These are phyloP conservation scores for Pterobdella sp. DNA, from an alignment of 2,888 invertebrate genomes.

Conservation along the genomic window DNA sequence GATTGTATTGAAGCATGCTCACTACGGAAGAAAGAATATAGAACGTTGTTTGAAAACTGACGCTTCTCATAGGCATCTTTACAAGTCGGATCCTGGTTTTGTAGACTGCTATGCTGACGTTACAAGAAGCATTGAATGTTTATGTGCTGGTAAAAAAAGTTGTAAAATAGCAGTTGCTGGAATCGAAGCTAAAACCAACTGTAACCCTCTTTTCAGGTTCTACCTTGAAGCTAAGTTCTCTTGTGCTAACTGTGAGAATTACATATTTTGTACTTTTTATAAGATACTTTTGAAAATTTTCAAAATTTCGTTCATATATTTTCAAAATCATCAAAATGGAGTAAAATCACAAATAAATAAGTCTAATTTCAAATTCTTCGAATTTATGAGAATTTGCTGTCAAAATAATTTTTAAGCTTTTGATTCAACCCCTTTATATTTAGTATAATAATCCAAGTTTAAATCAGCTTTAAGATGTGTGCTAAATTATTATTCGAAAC, in stretches of 20 bases:
- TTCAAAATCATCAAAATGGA: background rate
- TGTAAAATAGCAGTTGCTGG: background rate
- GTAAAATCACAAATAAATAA: background rate
- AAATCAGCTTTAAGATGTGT: too few relatives aligned
- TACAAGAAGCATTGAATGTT: background rate
- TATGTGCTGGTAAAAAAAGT: background rate
- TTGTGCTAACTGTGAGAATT: background rate
- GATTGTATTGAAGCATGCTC: background rate
- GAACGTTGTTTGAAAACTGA: constrained; percentile 5
- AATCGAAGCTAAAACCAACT: background rate
- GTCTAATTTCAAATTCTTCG: background rate
- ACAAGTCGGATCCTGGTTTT: too few relatives aligned
- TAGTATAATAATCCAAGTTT: too few relatives aligned
- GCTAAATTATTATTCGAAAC: too few relatives aligned
- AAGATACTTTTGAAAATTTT: background rate
- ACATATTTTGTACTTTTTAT: too few relatives aligned
- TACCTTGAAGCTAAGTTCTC: constrained; percentile 4
- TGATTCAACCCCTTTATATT: background rate
- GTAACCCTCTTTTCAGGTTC: background rate
- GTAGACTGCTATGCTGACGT: constrained; percentile 26
- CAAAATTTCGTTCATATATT: background rate
- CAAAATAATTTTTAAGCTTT: background rate
- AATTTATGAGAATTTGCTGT: background rate
- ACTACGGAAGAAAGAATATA: constrained; percentile 13
- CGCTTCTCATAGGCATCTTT: too few relatives aligned